phyloP scores from a whole-genome alignment of 2,888 invertebrate species.

The Ariolimax columbianus region DNA sequence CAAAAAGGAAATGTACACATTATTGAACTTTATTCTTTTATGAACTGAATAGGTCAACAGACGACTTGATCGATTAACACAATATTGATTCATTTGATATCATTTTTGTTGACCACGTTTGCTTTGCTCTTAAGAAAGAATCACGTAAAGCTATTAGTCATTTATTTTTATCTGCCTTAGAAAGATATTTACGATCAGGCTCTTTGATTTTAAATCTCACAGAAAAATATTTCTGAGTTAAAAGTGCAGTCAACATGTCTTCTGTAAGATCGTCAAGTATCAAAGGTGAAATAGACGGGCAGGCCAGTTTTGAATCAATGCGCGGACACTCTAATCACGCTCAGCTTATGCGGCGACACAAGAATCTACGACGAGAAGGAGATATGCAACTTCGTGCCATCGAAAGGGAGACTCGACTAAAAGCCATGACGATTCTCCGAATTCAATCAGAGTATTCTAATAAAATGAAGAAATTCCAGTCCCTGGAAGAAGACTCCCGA shows the following conservation, averaged over 20 bases:
- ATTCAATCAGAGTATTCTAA: constrained; percentile 10
- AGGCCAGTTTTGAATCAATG: constrained; percentile 40
- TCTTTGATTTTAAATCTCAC: too few species aligned
- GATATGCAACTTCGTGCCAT: constrained; percentile 18
- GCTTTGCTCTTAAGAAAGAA: too few species aligned
- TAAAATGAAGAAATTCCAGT: constrained; percentile 6
- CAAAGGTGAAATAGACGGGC: constrained; percentile 26
- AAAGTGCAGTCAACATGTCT: not conserved
- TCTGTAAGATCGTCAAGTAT: not conserved
- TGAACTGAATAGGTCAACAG: too few species aligned
- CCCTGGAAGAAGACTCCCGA: not conserved
- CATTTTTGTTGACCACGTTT: too few species aligned
- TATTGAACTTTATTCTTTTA: too few species aligned
- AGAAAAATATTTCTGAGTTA: too few species aligned
- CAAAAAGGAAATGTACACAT: too few species aligned
- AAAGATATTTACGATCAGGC: too few species aligned
- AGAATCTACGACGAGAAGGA: constrained; percentile 26
- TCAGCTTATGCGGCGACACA: constrained; percentile 26
- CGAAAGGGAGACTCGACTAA: constrained; percentile 15
- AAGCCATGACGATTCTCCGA: not conserved
- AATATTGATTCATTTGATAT: too few species aligned
- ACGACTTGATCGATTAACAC: too few species aligned
- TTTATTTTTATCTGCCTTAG: too few species aligned
- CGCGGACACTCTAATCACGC: constrained; percentile 23
- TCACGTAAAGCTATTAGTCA: too few species aligned